Base-by-base conservation (phyloP, 2,797 vertebrate species). In the Forpus xanthops region DNA sequence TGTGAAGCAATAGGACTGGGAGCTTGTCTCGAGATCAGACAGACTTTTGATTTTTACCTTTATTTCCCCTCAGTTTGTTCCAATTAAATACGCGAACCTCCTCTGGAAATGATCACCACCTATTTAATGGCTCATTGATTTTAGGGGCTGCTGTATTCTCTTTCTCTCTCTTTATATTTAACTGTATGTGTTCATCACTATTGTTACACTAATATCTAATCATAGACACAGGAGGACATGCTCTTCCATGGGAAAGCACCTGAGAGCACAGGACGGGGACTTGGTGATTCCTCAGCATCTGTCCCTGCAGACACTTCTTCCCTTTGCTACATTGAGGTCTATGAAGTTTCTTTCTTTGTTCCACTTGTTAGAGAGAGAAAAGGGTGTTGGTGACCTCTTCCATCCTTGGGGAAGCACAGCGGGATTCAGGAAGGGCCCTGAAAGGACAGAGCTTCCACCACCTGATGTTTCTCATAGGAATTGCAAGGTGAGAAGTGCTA, bases 71-170 rank as follows among this genome's bases (percentile, higher is more conserved):
- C 5, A 11, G 33, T 66, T 89, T 42, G 20, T 31, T 82, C 44
- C 60, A 75, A 79, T 74, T 79, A 70, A 78, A 39, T 79, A 33
- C 7, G 20, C 58, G 35, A 61, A 67, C 53, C n/a, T 71, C 53
- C 35, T 60, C 21, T 28, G 62, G 56, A 83, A 74, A 79, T 15
- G 18, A 66, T 53, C n/a, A 33, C 53, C 64, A 56, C 64, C 35
- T 87, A 25, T 66, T 80, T 80, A 78, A 87, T 25, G 61, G 72
- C 60, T 90, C 56, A 70, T 73, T 85, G 68, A 74, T 74, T 91
- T 90, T 41, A 80, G n/a, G 41, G 30, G 74, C 23, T 50, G 74
- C 79, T 80, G 24, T 45, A 41, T 60, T 71, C 79, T 79, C 41
- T 39, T 65, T 47, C 41, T 53, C 9, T 78, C 16, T n/a, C 3